A percentile compares a stretch with the other conserved stretches of the same genome.
phyloP scores from a whole-genome alignment of 2,797 vertebrate species.

The Hydrolagus colliei region DNA sequence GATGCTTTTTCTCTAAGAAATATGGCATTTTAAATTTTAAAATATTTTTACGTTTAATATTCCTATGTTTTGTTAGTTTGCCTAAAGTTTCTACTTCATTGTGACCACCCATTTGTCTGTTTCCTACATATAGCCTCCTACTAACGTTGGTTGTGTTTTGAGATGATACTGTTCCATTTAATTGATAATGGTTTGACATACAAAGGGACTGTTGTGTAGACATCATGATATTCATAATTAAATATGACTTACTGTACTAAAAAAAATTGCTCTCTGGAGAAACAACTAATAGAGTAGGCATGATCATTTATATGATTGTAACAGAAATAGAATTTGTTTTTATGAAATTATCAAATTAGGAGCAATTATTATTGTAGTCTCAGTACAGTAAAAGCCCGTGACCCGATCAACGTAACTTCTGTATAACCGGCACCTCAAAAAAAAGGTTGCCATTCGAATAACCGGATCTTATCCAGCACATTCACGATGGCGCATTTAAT shows the following conservation, averaged over 20 bases:
- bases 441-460: too few relatives aligned
- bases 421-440: too few relatives aligned
- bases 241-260: neutral
- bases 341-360: neutral
- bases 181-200: neutral
- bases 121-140: neutral
- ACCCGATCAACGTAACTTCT: too few relatives aligned
- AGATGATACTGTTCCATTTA: neutral
- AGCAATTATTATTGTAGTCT: slow-evolving; percentile 10
- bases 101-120: too few relatives aligned
- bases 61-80: neutral
- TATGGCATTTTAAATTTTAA: neutral
- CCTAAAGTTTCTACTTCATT: neutral
- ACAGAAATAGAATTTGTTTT: neutral
- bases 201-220: neutral
- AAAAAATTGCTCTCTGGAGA: neutral
- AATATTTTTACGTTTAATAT: neutral
- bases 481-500: too few relatives aligned
- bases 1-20: neutral
- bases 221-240: neutral
- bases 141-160: neutral
- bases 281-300: neutral
- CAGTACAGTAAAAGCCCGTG: too few relatives aligned
- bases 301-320: neutral
- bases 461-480: too few relatives aligned